Evolutionary conservation across 2,888 invertebrate genomes (phyloP).

Genomic region (Acrobasis suavella): DNA sequence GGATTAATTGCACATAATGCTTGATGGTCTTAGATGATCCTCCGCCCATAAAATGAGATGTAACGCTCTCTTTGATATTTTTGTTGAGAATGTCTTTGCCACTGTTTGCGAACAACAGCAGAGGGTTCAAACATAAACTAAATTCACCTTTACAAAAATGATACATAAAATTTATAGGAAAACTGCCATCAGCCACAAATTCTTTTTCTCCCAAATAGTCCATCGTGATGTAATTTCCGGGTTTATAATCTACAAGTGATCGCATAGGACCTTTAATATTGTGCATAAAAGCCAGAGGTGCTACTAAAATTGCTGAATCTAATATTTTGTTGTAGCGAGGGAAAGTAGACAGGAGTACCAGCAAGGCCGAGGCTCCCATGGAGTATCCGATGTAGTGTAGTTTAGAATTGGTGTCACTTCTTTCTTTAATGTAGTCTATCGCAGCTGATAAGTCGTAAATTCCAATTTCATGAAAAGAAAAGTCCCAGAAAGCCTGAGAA

Average conservation of each 20-base stretch:
- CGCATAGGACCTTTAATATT: slow-evolving; percentile 48
- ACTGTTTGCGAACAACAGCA: slow-evolving; percentile 45
- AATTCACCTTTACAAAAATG: slow-evolving; percentile 43
- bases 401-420: slow-evolving; percentile 32
- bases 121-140: slow-evolving; percentile 42
- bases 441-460: slow-evolving; percentile 47
- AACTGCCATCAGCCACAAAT: slow-evolving; percentile 34
- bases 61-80: slow-evolving; percentile 32
- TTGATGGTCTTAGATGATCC: slow-evolving; percentile 50
- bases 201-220: slow-evolving; percentile 40
- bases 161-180: slow-evolving; percentile 38
- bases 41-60: slow-evolving; percentile 38
- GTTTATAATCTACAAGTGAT: slow-evolving; percentile 40
- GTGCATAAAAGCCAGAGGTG: slow-evolving; percentile 53
- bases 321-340: slow-evolving; percentile 47
- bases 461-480: slow-evolving; percentile 60
- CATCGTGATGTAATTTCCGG: slow-evolving; percentile 33
- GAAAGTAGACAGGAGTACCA: slow-evolving; percentile 45
- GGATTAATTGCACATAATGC: slow-evolving; percentile 54
- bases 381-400: slow-evolving; percentile 53
- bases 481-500: slow-evolving; percentile 49
- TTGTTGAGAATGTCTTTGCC: slow-evolving; percentile 35
- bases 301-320: slow-evolving; percentile 46
- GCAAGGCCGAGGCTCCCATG: slow-evolving; percentile 51
- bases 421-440: slow-evolving; percentile 45